Base-by-base conservation (phyloP, 2,888 invertebrate species). In the Psylliodes chrysocephalus region DNA sequence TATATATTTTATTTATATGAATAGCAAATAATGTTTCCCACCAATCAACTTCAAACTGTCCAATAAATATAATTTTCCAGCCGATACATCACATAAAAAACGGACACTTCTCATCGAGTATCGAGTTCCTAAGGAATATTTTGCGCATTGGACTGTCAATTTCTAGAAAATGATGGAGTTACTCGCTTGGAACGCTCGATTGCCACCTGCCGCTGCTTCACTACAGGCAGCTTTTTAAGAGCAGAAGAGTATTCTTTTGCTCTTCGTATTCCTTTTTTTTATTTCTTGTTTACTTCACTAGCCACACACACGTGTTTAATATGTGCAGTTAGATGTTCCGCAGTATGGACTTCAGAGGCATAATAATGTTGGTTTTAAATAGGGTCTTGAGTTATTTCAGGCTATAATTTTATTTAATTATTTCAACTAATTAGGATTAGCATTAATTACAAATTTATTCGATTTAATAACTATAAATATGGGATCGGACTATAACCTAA, bases 81-180 rank as follows among this genome's bases (percentile, higher is more conserved):
- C 6, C 10, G 7, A 33, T 33, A 33, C 2, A 33, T 33, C 33
- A 10, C 8, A 33, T 33, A 7, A 15, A 42, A 42, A 15, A 42
- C 14, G 12, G 42, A 33, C 33, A 33, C 6, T 12, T 2, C 42
- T 18, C 17, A 14, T 19, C 12, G 17, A 15, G 40, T 14, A 44
- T 44, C 44, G 15, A 44, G 15, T 44, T 44, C 17, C 10, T 19
- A 12, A 22, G 14, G 46, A 12, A 38, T 47, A 57, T 63, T 67
- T 62, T 64, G 49, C 65, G 69, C 66, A 64, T 71, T 62, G 63
- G 63, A 63, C 66, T 64, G 64, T 68, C 70, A 73, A 72, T 73
- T 72, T 71, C 62, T 60, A 71, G 69, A 71, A 73, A 74, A 73
- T 73, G 71, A 75, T 63, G 71, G 67, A 64, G 64, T 69, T 67